These are phyloP conservation scores for Prunella strophiata DNA, from an alignment of 2,797 vertebrate species.

Conservation along the genomic window DNA sequence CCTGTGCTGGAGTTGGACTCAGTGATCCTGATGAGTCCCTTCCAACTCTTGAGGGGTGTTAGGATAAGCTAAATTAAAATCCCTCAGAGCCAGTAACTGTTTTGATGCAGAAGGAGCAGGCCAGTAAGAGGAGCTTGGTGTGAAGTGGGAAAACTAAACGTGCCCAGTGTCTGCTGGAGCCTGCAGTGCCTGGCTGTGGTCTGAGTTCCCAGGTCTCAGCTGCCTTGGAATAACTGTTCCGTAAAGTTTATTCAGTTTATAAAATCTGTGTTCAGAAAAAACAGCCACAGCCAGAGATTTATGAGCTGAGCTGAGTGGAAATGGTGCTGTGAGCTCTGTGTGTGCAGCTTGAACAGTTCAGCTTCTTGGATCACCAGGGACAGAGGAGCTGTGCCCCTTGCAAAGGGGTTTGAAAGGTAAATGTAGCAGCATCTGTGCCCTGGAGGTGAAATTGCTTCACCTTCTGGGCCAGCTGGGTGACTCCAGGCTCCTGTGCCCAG, in stretches of 20 bases:
- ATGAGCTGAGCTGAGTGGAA: constrained; percentile 17
- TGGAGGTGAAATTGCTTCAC: background rate
- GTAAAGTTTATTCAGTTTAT: constrained; percentile 34
- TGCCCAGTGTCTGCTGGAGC: background rate
- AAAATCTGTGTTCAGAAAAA: constrained; percentile 35
- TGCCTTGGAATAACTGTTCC: constrained; percentile 22
- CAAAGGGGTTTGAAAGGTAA: background rate
- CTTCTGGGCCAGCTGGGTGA: background rate
- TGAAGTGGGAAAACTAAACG: background rate
- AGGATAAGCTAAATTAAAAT: background rate
- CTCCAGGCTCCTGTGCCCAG: background rate
- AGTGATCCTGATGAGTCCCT: background rate
- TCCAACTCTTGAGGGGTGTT: background rate
- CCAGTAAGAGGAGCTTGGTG: background rate
- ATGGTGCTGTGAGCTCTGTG: background rate
- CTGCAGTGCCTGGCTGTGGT: constrained; percentile 5
- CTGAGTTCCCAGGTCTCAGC: constrained; percentile 3
- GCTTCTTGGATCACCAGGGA: background rate
- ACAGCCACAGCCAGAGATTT: background rate
- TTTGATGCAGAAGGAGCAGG: background rate
- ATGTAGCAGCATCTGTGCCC: background rate
- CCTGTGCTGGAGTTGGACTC: background rate
- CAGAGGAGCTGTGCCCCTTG: background rate
- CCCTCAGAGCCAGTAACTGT: background rate
- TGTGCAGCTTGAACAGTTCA: background rate